Evolutionary conservation across 2,797 vertebrate genomes (phyloP).

Genomic region (Petrocephalus schoutedeni): DNA sequence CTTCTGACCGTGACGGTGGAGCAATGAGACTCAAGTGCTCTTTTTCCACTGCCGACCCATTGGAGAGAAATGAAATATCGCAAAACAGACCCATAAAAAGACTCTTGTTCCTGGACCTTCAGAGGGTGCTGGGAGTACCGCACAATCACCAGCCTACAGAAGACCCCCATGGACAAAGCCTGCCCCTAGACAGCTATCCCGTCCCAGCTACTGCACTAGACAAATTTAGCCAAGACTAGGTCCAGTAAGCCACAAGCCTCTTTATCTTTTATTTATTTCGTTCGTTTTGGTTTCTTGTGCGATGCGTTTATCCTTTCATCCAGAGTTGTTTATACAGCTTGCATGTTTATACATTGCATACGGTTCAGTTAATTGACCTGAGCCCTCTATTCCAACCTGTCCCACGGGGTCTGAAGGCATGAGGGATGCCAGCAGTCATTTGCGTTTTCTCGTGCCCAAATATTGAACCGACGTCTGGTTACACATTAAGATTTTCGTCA

Average conservation of each 20-base stretch:
- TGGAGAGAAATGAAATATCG: not conserved
- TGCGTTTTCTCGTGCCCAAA: not conserved
- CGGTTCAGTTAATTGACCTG: not conserved
- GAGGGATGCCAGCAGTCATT: not conserved
- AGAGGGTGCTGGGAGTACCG: not conserved
- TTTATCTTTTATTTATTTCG: not conserved
- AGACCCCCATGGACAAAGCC: not conserved
- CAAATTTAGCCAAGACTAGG: not conserved
- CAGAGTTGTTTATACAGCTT: not conserved
- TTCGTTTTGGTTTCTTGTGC: not conserved
- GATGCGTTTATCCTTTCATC: not conserved
- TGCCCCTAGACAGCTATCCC: not conserved
- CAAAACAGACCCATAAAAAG: not conserved
- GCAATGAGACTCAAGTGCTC: constrained; percentile 31
- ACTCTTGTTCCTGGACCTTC: not conserved
- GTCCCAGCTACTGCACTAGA: not conserved
- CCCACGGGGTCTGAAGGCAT: not conserved
- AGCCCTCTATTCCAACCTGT: not conserved
- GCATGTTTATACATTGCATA: not conserved
- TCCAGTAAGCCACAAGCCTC: not conserved
- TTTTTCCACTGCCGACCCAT: not conserved
- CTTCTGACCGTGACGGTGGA: constrained; percentile 34
- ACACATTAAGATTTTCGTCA: not conserved
- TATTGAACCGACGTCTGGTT: not conserved
- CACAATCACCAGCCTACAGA: not conserved